Evolutionary conservation across 2,888 invertebrate genomes (phyloP).

Genomic region (Standfussiana lucernea): DNA sequence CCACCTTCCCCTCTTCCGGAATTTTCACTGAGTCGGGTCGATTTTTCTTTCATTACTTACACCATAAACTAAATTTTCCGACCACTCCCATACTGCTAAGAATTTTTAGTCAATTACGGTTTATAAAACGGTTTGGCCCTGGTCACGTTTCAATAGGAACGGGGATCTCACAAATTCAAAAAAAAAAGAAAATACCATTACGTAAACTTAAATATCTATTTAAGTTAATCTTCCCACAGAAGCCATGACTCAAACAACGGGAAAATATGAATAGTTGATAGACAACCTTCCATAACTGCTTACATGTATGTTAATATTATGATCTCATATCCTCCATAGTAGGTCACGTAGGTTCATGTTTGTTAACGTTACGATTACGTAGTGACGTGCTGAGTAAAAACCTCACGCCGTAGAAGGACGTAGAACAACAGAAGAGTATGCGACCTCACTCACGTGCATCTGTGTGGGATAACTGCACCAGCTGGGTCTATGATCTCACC

Average conservation of each 20-base stretch:
- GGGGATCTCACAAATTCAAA: neutral
- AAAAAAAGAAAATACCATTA: conserved; percentile 12
- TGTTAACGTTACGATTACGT: conserved; percentile 24
- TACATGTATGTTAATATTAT: conserved; percentile 28
- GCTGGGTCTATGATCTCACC: conserved; percentile 8
- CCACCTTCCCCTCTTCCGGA: too few species aligned
- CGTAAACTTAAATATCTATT: conserved; percentile 18
- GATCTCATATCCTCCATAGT: conserved; percentile 29
- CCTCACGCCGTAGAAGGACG: conserved; percentile 5
- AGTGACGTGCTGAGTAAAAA: conserved; percentile 23
- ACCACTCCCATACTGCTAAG: too few species aligned
- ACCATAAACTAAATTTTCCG: too few species aligned
- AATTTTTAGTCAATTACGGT: too few species aligned
- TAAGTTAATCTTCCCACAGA: conserved; percentile 18
- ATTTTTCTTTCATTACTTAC: too few species aligned
- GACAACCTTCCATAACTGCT: conserved; percentile 8
- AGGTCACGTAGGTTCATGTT: conserved; percentile 48
- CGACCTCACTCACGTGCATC: conserved; percentile 6
- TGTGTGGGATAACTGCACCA: neutral
- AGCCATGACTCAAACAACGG: conserved; percentile 31
- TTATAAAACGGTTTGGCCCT: too few species aligned
- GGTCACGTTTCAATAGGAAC: neutral
- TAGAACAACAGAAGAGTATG: neutral
- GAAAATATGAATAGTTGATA: conserved; percentile 37
- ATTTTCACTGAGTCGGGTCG: too few species aligned